Base-by-base conservation (phyloP, 2,888 invertebrate genomes). In the Furcula furcula region DNA sequence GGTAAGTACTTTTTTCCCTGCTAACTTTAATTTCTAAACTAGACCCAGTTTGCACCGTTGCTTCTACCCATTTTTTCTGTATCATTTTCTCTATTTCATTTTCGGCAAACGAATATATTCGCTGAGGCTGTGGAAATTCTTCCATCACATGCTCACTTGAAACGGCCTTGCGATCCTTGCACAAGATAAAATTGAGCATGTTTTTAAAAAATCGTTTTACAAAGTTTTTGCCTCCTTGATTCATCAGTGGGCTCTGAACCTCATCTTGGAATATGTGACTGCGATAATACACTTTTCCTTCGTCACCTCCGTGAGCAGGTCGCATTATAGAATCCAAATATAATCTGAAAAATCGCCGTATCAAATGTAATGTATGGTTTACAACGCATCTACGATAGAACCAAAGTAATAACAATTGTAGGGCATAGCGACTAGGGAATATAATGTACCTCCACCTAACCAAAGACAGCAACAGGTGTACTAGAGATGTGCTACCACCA, bases 311-410 rank as follows among this genome's bases (percentile, higher is more conserved):
- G 20, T 64, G 57, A n/a, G 86, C 86, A 19, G 81, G 76, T 13
- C 76, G 68, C 87, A 88, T 88, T 9, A 85, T 57, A 7, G 71
- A 45, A 10, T 83, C 73, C 48, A 87, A 61, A 40, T 72, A 67
- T 34, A 88, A 65, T 37, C 87, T 88, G 71, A 13, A 70, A 76
- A 29, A n/a, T n/a, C n/a, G n/a, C n/a, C n/a, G n/a, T n/a, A n/a
- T n/a, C n/a, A n/a, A n/a, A n/a, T n/a, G n/a, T n/a, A n/a, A n/a
- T n/a, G n/a, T n/a, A n/a, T n/a, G n/a, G n/a, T n/a, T n/a, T n/a
- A n/a, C n/a, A n/a, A n/a, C n/a, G n/a, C n/a, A n/a, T n/a, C n/a
- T n/a, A n/a, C n/a, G n/a, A n/a, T n/a, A n/a, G n/a, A n/a, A n/a
- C n/a, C n/a, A n/a, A n/a, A n/a, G n/a, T n/a, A n/a, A n/a, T n/a